A percentile compares a stretch with the other conserved stretches of the same genome.
Evolutionary conservation across 1,140 invertebrate species (phyloP).

Genomic region (Lethrus apterus): DNA sequence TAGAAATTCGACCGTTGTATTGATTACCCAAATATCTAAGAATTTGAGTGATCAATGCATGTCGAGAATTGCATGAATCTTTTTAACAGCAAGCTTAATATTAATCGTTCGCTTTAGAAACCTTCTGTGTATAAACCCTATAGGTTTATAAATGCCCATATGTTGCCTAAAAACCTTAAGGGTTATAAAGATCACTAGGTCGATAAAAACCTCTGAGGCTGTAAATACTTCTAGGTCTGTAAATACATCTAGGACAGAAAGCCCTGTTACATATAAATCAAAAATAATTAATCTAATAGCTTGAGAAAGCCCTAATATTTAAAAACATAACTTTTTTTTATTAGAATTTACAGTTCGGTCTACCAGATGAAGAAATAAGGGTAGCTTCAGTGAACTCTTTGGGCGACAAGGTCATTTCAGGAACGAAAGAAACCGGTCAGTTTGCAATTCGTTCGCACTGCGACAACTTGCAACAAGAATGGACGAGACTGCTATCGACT

Average conservation of each 20-base stretch:
- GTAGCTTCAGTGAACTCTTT: constrained; percentile 70
- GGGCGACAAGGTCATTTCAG: constrained; percentile 84
- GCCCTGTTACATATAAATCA: constrained; percentile 6
- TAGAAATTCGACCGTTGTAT: background rate
- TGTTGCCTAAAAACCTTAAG: too few species aligned
- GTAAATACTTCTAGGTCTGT: too few species aligned
- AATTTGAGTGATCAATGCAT: too few species aligned
- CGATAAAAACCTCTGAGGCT: too few species aligned
- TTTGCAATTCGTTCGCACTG: constrained; percentile 77
- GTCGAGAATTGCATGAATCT: too few species aligned
- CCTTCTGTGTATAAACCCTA: too few species aligned
- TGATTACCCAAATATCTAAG: constrained; percentile 4
- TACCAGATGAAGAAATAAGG: constrained; percentile 80
- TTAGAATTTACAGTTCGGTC: constrained; percentile 63
- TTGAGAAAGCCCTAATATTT: too few species aligned
- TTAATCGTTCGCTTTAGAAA: background rate
- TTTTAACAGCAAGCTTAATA: background rate
- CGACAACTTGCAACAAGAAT: constrained; percentile 81
- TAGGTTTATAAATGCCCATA: too few species aligned
- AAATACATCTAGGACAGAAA: too few species aligned
- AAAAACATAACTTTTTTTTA: constrained; percentile 19
- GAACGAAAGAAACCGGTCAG: constrained; percentile 79
- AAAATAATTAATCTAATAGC: constrained; percentile 3
- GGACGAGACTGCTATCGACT: constrained; percentile 72
- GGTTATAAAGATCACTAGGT: too few species aligned